phyloP scores from a whole-genome alignment of 1,140 invertebrate genomes.

The Drosophila nikananu region DNA sequence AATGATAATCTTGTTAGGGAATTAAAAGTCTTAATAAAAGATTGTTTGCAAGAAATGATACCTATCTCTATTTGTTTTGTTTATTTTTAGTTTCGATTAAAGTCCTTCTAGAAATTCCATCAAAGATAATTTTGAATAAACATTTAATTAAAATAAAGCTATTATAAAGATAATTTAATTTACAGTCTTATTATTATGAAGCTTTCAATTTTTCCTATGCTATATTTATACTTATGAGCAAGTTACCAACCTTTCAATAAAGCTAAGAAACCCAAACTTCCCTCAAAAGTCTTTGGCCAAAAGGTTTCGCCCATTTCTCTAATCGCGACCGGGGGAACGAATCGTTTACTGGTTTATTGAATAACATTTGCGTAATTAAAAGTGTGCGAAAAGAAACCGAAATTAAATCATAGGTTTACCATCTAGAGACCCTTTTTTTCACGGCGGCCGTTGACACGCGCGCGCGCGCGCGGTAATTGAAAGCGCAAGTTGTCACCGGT shows the following conservation, averaged over 20 bases:
- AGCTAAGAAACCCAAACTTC: background rate
- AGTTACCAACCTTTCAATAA: slow-evolving; percentile 4
- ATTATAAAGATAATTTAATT: too few species aligned
- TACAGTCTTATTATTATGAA: too few species aligned
- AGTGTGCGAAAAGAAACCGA: slow-evolving; percentile 56
- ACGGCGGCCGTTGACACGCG: slow-evolving; percentile 68
- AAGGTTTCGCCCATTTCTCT: slow-evolving; percentile 63
- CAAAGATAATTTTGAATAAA: too few species aligned
- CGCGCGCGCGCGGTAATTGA: slow-evolving; percentile 56
- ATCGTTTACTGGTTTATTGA: slow-evolving; percentile 57
- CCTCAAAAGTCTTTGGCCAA: background rate
- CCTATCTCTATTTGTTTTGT: too few species aligned
- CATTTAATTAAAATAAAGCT: too few species aligned
- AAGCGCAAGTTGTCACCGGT: slow-evolving; percentile 60
- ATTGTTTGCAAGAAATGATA: too few species aligned
- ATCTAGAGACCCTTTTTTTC: slow-evolving; percentile 38
- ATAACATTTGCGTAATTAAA: slow-evolving; percentile 82
- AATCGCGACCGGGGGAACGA: slow-evolving; percentile 21
- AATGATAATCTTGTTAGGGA: background rate
- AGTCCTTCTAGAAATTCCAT: too few species aligned
- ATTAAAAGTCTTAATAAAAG: background rate
- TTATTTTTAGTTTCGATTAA: too few species aligned
- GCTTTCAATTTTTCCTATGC: too few species aligned
- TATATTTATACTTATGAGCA: too few species aligned
- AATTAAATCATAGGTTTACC: slow-evolving; percentile 69